Conservation (phyloP, 2,797 vertebrate species). For the Spea hammondii region DNA sequence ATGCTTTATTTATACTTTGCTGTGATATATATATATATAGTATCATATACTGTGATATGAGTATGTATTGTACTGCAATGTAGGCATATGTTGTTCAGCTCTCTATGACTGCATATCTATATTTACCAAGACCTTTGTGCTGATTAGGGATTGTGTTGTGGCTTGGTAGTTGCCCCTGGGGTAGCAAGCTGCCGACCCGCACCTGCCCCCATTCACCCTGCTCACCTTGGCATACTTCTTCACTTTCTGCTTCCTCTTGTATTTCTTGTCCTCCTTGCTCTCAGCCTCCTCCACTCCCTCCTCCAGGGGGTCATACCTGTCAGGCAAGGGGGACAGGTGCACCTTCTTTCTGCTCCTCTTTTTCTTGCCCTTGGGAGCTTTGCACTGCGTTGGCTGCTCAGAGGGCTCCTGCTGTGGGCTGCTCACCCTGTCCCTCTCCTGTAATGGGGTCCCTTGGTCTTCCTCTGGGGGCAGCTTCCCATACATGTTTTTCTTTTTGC, state of each 20-base stretch:
- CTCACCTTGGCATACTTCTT: constrained; percentile 84
- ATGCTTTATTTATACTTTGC: neutral
- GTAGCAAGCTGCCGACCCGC: neutral
- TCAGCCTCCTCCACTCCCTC: constrained; percentile 56
- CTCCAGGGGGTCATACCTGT: constrained; percentile 71
- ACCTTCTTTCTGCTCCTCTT: constrained; percentile 57
- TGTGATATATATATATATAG: neutral
- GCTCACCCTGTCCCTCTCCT: constrained; percentile 30
- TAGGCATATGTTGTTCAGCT: no score
- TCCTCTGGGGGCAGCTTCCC: constrained; percentile 44
- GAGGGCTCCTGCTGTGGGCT: constrained; percentile 21
- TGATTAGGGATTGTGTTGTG: no score
- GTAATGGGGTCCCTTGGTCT: constrained; percentile 35
- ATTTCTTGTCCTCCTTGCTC: constrained; percentile 63
- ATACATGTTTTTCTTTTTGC: constrained; percentile 52
- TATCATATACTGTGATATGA: neutral
- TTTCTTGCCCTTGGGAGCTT: constrained; percentile 35
- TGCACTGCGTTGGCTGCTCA: constrained; percentile 15
- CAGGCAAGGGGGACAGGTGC: constrained; percentile 69
- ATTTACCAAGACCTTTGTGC: no score
- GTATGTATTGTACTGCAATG: no score
- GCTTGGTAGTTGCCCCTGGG: neutral
- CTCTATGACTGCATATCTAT: no score
- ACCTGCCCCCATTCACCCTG: neutral
- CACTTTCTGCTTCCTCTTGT: constrained; percentile 70